phyloP scores from a whole-genome alignment of 2,797 vertebrate species.

The Poeciliopsis gracilis region DNA sequence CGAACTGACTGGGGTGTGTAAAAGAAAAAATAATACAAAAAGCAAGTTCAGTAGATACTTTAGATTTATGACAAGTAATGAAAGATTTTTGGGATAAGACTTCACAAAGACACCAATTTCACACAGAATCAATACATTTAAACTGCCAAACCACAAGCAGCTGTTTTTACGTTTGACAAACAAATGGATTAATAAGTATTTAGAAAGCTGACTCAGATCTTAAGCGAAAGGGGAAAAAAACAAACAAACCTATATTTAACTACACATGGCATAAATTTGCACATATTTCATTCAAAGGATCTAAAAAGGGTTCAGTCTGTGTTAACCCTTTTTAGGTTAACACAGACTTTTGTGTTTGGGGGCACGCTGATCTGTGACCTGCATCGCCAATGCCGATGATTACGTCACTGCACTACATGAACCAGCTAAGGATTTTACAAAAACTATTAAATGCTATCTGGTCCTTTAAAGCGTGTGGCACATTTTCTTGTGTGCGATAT shows the following conservation, averaged over 20 bases:
- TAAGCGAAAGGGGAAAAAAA: too few relatives aligned
- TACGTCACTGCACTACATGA: slow-evolving; percentile 28
- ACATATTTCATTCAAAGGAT: slow-evolving; percentile 40
- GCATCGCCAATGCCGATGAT: slow-evolving; percentile 27
- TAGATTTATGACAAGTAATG: background rate
- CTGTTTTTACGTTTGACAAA: background rate
- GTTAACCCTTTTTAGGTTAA: too few relatives aligned
- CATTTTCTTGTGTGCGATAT: slow-evolving; percentile 3
- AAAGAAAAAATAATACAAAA: background rate
- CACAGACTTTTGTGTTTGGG: too few relatives aligned
- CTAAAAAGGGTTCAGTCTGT: slow-evolving; percentile 24
- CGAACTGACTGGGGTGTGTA: background rate
- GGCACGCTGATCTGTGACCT: slow-evolving; percentile 21
- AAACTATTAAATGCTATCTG: background rate
- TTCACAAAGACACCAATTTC: background rate
- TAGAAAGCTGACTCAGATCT: slow-evolving; percentile 4
- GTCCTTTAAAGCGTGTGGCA: background rate
- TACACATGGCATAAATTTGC: slow-evolving; percentile 22
- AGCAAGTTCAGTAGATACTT: background rate
- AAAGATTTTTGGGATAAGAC: background rate
- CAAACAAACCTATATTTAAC: background rate
- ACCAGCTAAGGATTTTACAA: background rate
- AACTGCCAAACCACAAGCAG: background rate
- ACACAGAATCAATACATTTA: slow-evolving; percentile 12
- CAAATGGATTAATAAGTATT: slow-evolving; percentile 18